Evolutionary conservation across 2,797 vertebrate species (phyloP).

Genomic region (Oreortyx pictus): DNA sequence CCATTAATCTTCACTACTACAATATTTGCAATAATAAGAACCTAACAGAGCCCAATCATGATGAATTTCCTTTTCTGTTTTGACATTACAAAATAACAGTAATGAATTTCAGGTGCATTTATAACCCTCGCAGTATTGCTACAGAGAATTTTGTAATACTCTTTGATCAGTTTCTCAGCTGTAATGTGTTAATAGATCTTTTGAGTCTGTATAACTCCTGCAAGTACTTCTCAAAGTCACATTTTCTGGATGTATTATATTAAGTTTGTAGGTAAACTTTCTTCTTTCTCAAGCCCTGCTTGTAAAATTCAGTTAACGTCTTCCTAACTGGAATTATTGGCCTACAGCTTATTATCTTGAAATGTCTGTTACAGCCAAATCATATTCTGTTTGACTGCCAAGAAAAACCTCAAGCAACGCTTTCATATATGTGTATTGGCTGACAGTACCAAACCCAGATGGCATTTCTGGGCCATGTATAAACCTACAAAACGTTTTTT

Average conservation of each 20-base stretch:
- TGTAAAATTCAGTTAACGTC: background rate
- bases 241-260: constrained; percentile 21
- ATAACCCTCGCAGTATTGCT: constrained; percentile 10
- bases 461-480: background rate
- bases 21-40: constrained; percentile 39
- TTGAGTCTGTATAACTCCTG: constrained; percentile 4
- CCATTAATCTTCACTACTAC: constrained; percentile 8
- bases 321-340: background rate
- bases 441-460: background rate
- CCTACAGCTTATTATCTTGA: background rate
- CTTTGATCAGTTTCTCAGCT: constrained; percentile 52
- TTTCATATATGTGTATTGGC: background rate
- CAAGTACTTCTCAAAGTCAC: constrained; percentile 46
- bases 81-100: constrained; percentile 24
- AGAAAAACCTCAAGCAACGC: background rate
- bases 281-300: background rate
- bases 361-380: background rate
- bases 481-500: background rate
- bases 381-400: background rate
- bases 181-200: constrained; percentile 44
- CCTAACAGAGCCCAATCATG: background rate
- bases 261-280: background rate
- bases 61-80: constrained; percentile 45
- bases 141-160: constrained; percentile 34
- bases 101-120: constrained; percentile 52